A percentile compares a stretch with the other conserved stretches of the same genome.
Conservation (phyloP, 2,888 invertebrate genomes). For the Sarcophaga rosellei region DNA sequence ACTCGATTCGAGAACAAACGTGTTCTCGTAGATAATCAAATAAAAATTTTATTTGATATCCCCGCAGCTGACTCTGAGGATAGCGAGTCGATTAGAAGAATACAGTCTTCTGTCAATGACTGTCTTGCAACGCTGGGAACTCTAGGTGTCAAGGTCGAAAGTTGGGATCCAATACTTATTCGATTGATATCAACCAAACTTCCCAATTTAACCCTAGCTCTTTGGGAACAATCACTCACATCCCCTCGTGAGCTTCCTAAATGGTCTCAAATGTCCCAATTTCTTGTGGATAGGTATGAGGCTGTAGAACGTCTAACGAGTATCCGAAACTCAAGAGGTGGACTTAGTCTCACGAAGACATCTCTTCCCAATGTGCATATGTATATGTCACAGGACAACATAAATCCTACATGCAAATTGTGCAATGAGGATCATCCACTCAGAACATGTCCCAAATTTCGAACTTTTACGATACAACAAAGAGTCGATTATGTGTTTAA, state of each 20-base stretch:
- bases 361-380: neutral
- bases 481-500: neutral
- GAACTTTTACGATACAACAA: neutral
- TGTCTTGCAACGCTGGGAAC: neutral
- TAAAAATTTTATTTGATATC: too few relatives aligned
- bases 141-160: neutral
- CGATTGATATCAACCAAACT: neutral
- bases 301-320: neutral
- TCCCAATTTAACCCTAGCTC: neutral
- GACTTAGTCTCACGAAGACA: neutral
- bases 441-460: neutral
- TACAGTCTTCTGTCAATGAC: slow-evolving; percentile 3
- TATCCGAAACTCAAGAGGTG: neutral
- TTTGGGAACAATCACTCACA: slow-evolving; percentile 20
- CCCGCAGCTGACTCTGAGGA: too few relatives aligned
- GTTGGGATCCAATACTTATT: slow-evolving; percentile 8
- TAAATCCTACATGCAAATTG: neutral
- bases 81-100: too few relatives aligned
- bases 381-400: neutral
- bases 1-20: too few relatives aligned
- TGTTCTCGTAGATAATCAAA: too few relatives aligned
- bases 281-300: slow-evolving; percentile 5
- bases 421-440: slow-evolving; percentile 5
- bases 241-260: slow-evolving; percentile 11
- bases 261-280: slow-evolving; percentile 31